Base-by-base conservation (phyloP, 2,888 invertebrate species). In the Euzetes globulus region DNA sequence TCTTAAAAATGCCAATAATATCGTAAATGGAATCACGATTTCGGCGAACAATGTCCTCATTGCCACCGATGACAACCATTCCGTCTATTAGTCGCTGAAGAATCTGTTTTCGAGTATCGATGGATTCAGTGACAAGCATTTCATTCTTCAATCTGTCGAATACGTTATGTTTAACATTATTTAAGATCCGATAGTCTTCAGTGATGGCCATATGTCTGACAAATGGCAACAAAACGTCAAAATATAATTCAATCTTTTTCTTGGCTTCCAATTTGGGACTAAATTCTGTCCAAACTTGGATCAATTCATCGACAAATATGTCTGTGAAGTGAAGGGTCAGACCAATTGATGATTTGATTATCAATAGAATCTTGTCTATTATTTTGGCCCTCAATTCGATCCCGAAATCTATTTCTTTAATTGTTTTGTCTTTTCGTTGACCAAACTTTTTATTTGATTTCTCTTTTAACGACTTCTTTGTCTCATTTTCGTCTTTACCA, bases 241-340 rank as follows among this genome's bases (percentile, higher is more conserved):
- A 74, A 58, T 74, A 74, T 7, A 47, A 22, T 15, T 68, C 27
- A 0, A 50, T 17, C 19, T 50, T 47, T 50, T 9, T 4, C 6
- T 22, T n/a, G 22, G 7, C 50, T 13, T 25, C 15, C 15, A 9
- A 17, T 29, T 63, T 47, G 29, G 60, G 29, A 15, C 52, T 47
- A 9, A 73, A 9, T 22, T 73, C 74, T 27, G 4, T 25, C 19
- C 50, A 22, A 22, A 15, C 45, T 33, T 55, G 47, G 7, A 29
- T 9, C n/a, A 70, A 37, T 71, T 74, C 74, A 27, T 74, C 74
- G 29, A 74, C 22, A 22, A 50, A 74, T 29, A 74, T 71, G 29
- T 74, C 74, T 11, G 33, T 50, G 19, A 74, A 15, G 25, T 74
- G 74, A 29, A 74, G 55, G 17, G 70, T 70, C 4, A 71, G 45